Percentiles rank a stretch among this genome's conserved stretches.
Conservation (phyloP, 2,797 vertebrate genomes). For the Tenualosa ilisha region DNA sequence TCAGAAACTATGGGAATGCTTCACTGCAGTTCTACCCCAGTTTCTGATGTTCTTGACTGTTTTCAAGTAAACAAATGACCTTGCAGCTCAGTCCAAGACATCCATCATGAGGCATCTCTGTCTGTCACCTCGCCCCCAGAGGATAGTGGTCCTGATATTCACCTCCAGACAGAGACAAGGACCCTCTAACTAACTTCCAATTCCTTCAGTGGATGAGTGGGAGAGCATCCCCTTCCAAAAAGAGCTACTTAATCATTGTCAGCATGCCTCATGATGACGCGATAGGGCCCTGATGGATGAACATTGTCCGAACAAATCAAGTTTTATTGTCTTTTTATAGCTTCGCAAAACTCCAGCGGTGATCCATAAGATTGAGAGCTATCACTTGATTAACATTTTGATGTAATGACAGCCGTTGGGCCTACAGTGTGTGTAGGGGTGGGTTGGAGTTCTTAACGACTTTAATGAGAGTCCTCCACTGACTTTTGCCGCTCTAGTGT, state of each 20-base stretch:
- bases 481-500: conserved; percentile 32
- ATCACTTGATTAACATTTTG: conserved; percentile 36
- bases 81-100: not conserved
- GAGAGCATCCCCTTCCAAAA: not conserved
- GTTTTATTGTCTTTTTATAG: conserved; percentile 59
- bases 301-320: not conserved
- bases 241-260: not conserved
- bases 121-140: not conserved
- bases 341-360: conserved; percentile 46
- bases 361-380: conserved; percentile 48
- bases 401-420: conserved; percentile 51
- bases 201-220: not conserved
- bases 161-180: not conserved
- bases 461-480: conserved; percentile 35
- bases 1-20: not conserved
- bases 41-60: not conserved
- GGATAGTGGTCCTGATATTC: not conserved
- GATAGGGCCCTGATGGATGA: not conserved
- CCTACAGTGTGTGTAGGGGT: conserved; percentile 28
- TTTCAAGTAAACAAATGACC: not conserved
- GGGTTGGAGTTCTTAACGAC: conserved; percentile 38
- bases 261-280: not conserved
- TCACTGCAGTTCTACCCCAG: not conserved
- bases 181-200: not conserved
- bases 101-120: not conserved